Evolutionary conservation across 2,797 vertebrate species (phyloP), one percentile per base, ranked within the genome.

Genomic region (Graptemys geographica): DNA sequence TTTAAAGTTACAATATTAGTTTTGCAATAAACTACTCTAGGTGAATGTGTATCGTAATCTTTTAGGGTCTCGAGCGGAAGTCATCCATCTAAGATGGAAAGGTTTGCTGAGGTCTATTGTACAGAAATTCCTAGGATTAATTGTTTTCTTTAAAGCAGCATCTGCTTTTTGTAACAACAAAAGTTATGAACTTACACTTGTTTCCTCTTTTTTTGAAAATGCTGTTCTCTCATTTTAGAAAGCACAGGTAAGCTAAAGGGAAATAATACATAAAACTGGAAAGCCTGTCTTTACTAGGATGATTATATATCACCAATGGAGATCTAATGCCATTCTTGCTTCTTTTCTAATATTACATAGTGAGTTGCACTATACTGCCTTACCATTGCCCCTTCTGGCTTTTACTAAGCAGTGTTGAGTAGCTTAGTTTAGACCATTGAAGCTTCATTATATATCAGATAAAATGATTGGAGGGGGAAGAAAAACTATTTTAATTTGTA

Each of bases 281-380:
- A 98, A 94, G 86, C 92, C 87, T 98, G 86, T 91, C 62, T 59
- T 92, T 78, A 76, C 88, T 89, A 93, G 88, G 92, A 89, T 94
- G 90, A 95, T 96, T 96, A 93, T 90, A 84, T 88, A 96, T 91
- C 89, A 90, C 83, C 89, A 93, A 6, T 28, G 86, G 96, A 94
- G 94, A 96, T 92, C 96, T 96, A 97, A 93, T 91, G 90, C 92
- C 88, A 95, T 96, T 93, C 94, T 96, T 85, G 83, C 94, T 96
- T 97, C 94, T 96, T 90, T 93, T 88, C 88, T 93, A 89, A 44
- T 97, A 94, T 96, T 91, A 95, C 86, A 94, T 93, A 97, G 96
- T 95, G 94, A 98, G 97, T 98, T 98, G 98, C 97, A 97, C 98
- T 98, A 96, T 96, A 97, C 91, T 97, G 96, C 94, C 94, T 96